Conservation (phyloP, 2,888 invertebrate species). For the Eurytoma californica region DNA sequence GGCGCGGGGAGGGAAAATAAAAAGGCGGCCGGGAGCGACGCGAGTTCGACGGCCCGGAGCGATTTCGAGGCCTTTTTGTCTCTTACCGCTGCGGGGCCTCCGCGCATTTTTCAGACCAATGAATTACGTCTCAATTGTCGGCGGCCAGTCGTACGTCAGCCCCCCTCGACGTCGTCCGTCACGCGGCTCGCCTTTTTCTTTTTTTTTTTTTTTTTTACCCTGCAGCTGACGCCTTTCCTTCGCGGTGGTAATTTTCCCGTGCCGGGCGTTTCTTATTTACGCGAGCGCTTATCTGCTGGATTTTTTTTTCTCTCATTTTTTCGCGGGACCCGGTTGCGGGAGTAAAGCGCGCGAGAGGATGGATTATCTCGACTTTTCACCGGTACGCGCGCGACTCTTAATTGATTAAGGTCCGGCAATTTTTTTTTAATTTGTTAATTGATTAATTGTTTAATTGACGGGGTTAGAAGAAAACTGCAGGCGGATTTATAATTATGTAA, state of each 20-base stretch:
- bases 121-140: slow-evolving; percentile 52
- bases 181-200: slow-evolving; percentile 4
- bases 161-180: slow-evolving; percentile 5
- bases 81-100: background rate
- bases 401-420: slow-evolving; percentile 23
- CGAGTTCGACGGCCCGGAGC: slow-evolving; percentile 26
- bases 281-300: background rate
- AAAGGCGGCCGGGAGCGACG: background rate
- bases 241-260: background rate
- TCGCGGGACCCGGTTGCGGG: background rate
- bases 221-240: background rate
- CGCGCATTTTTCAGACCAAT: background rate
- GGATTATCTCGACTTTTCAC: background rate
- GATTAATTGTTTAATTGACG: slow-evolving; percentile 41
- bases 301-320: background rate
- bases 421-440: slow-evolving; percentile 19
- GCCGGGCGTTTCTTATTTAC: background rate
- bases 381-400: slow-evolving; percentile 10
- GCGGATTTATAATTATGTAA: background rate
- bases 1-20: background rate
- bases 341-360: background rate
- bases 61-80: slow-evolving; percentile 6
- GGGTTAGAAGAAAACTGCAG: too few species aligned
- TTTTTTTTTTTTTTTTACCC: background rate
- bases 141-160: background rate